Conservation (phyloP, 2,797 vertebrate genomes). For the Bovichtus diacanthus region DNA sequence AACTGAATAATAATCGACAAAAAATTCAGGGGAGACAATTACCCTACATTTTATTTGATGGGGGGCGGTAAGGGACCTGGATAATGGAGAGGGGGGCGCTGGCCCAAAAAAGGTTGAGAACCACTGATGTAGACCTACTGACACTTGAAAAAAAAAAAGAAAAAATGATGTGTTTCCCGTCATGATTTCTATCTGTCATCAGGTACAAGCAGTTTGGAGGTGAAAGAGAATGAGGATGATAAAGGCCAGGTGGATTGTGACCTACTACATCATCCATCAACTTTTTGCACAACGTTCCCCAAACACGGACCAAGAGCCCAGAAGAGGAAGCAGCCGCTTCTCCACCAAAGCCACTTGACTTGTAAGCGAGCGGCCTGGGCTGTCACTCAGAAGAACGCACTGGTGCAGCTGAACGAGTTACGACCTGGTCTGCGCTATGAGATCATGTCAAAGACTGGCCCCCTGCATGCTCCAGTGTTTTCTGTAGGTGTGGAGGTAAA, state of each 20-base stretch:
- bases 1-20: too few species aligned
- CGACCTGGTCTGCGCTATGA: constrained; percentile 91
- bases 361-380: constrained; percentile 90
- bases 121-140: too few species aligned
- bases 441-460: constrained; percentile 90
- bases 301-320: constrained; percentile 56
- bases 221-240: constrained; percentile 91
- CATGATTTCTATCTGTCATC: constrained; percentile 29
- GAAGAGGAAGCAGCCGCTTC: constrained; percentile 88
- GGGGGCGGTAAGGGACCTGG: too few species aligned
- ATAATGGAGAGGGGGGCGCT: too few species aligned
- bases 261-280: constrained; percentile 63
- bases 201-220: constrained; percentile 92
- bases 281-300: constrained; percentile 60
- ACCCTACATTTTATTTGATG: too few species aligned
- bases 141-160: not conserved
- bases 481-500: constrained; percentile 93
- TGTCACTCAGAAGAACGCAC: constrained; percentile 90
- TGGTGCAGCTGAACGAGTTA: constrained; percentile 94
- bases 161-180: not conserved
- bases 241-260: constrained; percentile 85
- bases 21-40: too few species aligned
- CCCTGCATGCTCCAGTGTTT: constrained; percentile 92
- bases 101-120: too few species aligned
- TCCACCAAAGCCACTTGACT: constrained; percentile 85